Percentiles rank a stretch among this genome's conserved stretches.
Conservation (phyloP, 2,888 invertebrate genomes). For the Theodoxus fluviatilis region DNA sequence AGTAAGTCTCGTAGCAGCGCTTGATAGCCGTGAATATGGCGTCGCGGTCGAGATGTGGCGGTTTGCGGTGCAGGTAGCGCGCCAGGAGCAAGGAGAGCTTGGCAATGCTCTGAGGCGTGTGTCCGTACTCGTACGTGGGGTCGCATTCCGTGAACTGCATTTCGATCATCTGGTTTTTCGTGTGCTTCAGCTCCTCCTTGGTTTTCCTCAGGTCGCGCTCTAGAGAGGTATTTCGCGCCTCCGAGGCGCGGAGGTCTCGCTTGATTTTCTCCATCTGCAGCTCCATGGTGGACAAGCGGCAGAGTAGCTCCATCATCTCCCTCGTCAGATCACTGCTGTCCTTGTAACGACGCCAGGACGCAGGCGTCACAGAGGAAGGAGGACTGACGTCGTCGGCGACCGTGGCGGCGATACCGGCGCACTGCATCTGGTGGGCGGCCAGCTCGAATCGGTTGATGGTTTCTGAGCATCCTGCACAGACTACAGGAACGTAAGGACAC, state of each 20-base stretch:
- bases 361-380: too few species aligned
- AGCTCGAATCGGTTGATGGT: constrained; percentile 48
- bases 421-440: constrained; percentile 53
- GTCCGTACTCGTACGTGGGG: constrained; percentile 54
- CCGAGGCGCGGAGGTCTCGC: constrained; percentile 50
- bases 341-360: too few species aligned
- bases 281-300: constrained; percentile 49
- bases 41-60: constrained; percentile 50
- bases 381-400: constrained; percentile 43
- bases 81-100: constrained; percentile 54
- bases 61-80: constrained; percentile 49
- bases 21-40: constrained; percentile 50
- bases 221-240: constrained; percentile 47
- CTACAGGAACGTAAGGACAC: constrained; percentile 49
- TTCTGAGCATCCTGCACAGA: constrained; percentile 55
- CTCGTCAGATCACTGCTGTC: background rate
- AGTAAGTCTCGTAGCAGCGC: constrained; percentile 54
- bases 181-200: constrained; percentile 48
- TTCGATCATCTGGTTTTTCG: constrained; percentile 42
- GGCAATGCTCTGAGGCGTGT: constrained; percentile 49
- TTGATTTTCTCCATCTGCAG: constrained; percentile 46
- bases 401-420: constrained; percentile 68
- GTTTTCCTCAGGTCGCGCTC: constrained; percentile 51
- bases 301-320: constrained; percentile 40
- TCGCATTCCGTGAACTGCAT: constrained; percentile 48